phyloP scores from a whole-genome alignment of 2,113 vertebrate genomes.

The Solea solea region DNA sequence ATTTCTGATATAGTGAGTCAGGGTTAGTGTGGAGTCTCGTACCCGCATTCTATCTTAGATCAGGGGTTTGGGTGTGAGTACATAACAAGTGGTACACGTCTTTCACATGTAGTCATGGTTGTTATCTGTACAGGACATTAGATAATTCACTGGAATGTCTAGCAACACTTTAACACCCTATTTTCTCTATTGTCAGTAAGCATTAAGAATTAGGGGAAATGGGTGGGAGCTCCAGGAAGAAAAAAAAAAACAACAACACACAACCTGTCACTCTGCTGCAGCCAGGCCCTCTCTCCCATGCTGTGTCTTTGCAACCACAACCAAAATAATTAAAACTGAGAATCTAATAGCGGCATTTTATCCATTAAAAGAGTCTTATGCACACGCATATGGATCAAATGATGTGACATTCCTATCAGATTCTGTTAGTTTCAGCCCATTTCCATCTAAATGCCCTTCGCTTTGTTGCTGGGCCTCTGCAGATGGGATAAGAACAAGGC shows the following conservation, averaged over 20 bases:
- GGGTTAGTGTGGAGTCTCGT: neutral
- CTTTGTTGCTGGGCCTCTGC: slow-evolving; percentile 45
- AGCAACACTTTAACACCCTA: slow-evolving; percentile 38
- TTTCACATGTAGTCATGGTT: slow-evolving; percentile 33
- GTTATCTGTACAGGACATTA: slow-evolving; percentile 54
- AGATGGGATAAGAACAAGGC: slow-evolving; percentile 67
- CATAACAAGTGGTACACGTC: neutral
- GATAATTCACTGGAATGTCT: slow-evolving; percentile 57
- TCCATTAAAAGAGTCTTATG: slow-evolving; percentile 15
- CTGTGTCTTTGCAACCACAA: slow-evolving; percentile 11
- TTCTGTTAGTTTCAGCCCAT: slow-evolving; percentile 49
- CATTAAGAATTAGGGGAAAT: slow-evolving; percentile 76
- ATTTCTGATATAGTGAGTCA: no score
- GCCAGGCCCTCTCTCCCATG: neutral
- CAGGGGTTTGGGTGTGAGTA: slow-evolving; percentile 5
- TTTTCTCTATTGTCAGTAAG: slow-evolving; percentile 35
- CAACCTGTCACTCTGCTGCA: slow-evolving; percentile 12
- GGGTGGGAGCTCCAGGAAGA: slow-evolving; percentile 56
- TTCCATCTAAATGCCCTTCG: slow-evolving; percentile 60
- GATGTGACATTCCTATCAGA: slow-evolving; percentile 36
- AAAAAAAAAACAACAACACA: neutral
- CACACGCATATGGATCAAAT: slow-evolving; percentile 26
- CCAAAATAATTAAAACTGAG: slow-evolving; percentile 14
- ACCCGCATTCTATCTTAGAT: neutral
- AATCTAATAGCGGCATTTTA: slow-evolving; percentile 15